These are phyloP conservation scores for Trididemnum clinides DNA, from an alignment of 23 tunicate species.

Conservation along the genomic window DNA sequence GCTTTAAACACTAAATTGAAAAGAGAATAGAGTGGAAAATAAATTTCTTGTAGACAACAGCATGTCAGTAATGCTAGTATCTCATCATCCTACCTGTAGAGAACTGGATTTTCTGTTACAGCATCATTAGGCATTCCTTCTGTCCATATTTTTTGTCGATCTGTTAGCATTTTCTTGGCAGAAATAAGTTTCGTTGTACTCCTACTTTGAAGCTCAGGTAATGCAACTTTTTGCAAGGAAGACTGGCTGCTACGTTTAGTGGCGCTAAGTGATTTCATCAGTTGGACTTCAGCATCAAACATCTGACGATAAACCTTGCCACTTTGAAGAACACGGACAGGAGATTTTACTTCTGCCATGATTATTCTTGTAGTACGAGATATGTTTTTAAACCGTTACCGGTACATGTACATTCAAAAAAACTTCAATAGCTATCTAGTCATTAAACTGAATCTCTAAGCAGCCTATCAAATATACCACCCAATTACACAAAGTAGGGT, in stretches of 20 bases:
- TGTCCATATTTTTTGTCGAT: slow-evolving; percentile 74
- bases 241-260: slow-evolving; percentile 21
- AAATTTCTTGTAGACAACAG: too few species aligned
- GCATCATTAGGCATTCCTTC: slow-evolving; percentile 86
- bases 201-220: slow-evolving; percentile 33
- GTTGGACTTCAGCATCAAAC: slow-evolving; percentile 97
- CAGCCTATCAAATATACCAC: too few species aligned
- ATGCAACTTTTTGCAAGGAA: background rate
- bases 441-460: too few species aligned
- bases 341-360: slow-evolving; percentile 73
- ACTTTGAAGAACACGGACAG: slow-evolving; percentile 88
- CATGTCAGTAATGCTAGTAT: too few species aligned
- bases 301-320: slow-evolving; percentile 95
- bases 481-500: too few species aligned
- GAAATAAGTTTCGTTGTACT: background rate
- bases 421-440: too few species aligned
- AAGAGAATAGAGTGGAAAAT: too few species aligned
- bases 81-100: slow-evolving; percentile 80
- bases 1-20: too few species aligned
- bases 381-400: too few species aligned
- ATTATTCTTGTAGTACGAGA: too few species aligned
- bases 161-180: slow-evolving; percentile 10
- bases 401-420: too few species aligned
- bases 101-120: slow-evolving; percentile 88
- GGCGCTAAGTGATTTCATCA: slow-evolving; percentile 66